Evolutionary conservation across 1,140 invertebrate species (phyloP).

Genomic region (Philaenus spumarius): DNA sequence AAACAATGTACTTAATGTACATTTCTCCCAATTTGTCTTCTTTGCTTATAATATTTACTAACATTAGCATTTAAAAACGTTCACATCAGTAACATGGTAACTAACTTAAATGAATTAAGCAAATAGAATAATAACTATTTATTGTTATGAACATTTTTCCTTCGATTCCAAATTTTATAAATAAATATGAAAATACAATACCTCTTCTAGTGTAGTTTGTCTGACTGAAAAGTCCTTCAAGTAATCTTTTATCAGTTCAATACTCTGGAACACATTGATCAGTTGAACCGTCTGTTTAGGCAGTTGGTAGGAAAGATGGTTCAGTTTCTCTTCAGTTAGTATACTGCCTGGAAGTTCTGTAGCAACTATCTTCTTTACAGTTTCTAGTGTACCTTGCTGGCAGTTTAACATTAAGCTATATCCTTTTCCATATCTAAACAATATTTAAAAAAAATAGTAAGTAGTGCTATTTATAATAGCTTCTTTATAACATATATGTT

Average conservation of each 20-base stretch:
- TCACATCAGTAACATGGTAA: too few species aligned
- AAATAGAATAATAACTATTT: too few species aligned
- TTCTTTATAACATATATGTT: too few species aligned
- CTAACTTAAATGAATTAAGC: too few species aligned
- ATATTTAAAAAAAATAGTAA: too few species aligned
- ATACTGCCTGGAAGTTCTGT: conserved; percentile 24
- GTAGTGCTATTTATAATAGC: too few species aligned
- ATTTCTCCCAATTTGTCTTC: too few species aligned
- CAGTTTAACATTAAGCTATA: conserved; percentile 50
- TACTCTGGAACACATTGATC: conserved; percentile 44
- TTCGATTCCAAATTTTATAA: too few species aligned
- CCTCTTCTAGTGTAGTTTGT: conserved; percentile 56
- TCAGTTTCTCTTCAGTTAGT: conserved; percentile 33
- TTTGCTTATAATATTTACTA: too few species aligned
- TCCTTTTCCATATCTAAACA: conserved; percentile 51
- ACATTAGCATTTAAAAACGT: too few species aligned
- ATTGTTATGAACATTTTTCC: too few species aligned
- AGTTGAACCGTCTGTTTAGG: conserved; percentile 29
- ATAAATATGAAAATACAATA: conserved; percentile 34
- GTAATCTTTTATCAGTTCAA: conserved; percentile 39
- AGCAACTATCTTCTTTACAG: conserved; percentile 27
- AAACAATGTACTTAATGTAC: too few species aligned
- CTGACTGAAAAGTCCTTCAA: conserved; percentile 54
- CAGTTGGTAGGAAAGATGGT: conserved; percentile 26
- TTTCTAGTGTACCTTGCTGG: conserved; percentile 21